Percentiles rank a stretch among this genome's conserved stretches.
Evolutionary conservation across 2,113 vertebrate genomes (phyloP).

Genomic region (Charadrius vociferus): DNA sequence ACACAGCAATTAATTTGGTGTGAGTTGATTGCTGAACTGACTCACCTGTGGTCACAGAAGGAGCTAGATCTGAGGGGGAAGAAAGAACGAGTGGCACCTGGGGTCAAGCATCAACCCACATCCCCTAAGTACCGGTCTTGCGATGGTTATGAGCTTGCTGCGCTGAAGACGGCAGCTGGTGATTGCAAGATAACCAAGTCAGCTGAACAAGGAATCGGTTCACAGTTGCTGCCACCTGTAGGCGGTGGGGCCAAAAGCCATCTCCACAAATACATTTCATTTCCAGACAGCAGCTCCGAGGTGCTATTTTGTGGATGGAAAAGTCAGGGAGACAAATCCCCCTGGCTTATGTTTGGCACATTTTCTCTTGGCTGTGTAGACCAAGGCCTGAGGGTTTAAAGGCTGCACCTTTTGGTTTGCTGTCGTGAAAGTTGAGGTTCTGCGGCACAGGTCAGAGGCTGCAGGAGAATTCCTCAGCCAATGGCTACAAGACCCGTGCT

Average conservation of each 20-base stretch:
- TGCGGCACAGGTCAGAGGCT: neutral
- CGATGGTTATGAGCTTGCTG: neutral
- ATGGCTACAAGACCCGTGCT: neutral
- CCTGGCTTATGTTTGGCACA: accelerated
- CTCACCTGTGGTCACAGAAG: neutral
- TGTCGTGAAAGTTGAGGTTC: neutral
- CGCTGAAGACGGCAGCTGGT: neutral
- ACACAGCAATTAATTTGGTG: neutral
- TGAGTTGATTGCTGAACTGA: neutral
- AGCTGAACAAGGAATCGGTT: neutral
- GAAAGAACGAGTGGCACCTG: neutral
- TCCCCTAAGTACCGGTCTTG: neutral
- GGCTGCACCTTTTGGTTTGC: neutral
- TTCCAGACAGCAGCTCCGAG: neutral
- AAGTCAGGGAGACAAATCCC: neutral
- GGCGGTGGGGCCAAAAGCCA: neutral
- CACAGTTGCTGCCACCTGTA: neutral
- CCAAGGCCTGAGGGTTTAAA: neutral
- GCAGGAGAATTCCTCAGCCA: neutral
- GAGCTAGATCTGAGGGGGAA: neutral
- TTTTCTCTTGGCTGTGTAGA: neutral
- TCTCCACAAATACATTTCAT: neutral
- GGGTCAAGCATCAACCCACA: neutral
- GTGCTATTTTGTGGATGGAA: neutral
- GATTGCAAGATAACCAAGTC: neutral